Conservation (phyloP, 2,888 invertebrate species). For the Cremastinae sp. region DNA sequence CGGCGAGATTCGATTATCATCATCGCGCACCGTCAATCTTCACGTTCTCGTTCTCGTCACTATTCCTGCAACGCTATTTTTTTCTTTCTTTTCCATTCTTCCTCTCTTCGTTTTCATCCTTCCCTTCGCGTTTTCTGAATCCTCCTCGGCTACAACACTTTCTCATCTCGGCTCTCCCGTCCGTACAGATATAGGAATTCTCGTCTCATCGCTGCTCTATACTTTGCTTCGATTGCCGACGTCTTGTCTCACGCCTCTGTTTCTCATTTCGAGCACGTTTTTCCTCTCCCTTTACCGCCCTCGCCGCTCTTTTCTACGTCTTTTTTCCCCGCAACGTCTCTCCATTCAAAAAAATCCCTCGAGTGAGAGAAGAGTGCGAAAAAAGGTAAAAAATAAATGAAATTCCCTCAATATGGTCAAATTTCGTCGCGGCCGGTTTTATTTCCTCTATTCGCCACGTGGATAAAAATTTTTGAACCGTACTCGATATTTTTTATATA, state of each 20-base stretch:
- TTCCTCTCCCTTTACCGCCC: neutral
- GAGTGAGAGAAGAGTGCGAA: too few relatives aligned
- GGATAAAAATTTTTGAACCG: too few relatives aligned
- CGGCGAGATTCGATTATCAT: constrained; percentile 55
- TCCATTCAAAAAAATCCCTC: constrained; percentile 27
- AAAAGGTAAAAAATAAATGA: too few relatives aligned
- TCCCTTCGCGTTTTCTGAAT: neutral
- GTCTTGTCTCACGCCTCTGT: constrained; percentile 38
- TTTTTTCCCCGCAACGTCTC: constrained; percentile 3
- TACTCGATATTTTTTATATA: too few relatives aligned
- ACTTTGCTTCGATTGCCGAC: constrained; percentile 49
- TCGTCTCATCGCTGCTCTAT: constrained; percentile 20
- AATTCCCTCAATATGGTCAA: too few relatives aligned
- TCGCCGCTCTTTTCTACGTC: too few relatives aligned
- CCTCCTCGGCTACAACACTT: constrained; percentile 5
- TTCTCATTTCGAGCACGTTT: constrained; percentile 44
- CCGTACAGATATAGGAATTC: constrained; percentile 6
- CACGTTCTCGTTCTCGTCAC: constrained; percentile 5
- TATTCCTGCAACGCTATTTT: constrained; percentile 34
- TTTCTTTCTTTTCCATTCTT: constrained; percentile 33
- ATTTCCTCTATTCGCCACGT: too few relatives aligned
- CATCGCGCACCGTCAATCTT: constrained; percentile 19
- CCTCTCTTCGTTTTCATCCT: constrained; percentile 1
- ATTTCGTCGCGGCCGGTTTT: neutral
- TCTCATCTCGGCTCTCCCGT: constrained; percentile 1